phyloP scores from a whole-genome alignment of 2,888 invertebrate genomes.

The Syritta pipiens region DNA sequence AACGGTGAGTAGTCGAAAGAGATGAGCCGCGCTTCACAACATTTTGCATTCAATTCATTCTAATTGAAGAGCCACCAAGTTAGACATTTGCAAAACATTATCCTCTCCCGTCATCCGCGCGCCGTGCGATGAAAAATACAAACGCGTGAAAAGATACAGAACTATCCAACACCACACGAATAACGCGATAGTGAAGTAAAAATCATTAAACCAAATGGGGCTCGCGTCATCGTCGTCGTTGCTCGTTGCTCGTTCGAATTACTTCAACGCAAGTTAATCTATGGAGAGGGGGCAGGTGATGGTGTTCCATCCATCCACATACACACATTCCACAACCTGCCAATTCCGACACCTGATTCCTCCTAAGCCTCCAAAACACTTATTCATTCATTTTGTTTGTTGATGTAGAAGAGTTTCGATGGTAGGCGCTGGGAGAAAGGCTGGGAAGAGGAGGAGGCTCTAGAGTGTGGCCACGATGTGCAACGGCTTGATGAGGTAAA shows the following conservation, averaged over 20 bases:
- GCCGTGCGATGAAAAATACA: conserved; percentile 49
- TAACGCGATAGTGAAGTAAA: conserved; percentile 15
- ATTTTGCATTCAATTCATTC: conserved; percentile 58
- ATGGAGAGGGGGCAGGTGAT: too few species aligned
- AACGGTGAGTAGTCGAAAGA: too few species aligned
- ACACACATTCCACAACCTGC: conserved; percentile 60
- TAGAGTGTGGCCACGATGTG: conserved; percentile 9
- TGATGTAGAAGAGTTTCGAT: conserved; percentile 23
- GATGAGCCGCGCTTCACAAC: conserved; percentile 38
- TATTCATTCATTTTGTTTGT: conserved; percentile 24
- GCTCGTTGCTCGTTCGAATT: conserved; percentile 38
- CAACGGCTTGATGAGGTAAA: conserved; percentile 29
- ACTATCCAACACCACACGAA: background rate
- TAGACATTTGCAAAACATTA: conserved; percentile 3
- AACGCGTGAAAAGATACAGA: conserved; percentile 22
- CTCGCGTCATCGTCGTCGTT: background rate
- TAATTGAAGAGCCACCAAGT: conserved; percentile 57
- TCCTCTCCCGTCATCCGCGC: conserved; percentile 4
- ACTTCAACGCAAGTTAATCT: conserved; percentile 30
- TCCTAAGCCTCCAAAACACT: conserved; percentile 54
- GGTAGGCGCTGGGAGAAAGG: background rate
- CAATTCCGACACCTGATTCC: conserved; percentile 67
- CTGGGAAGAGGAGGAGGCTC: background rate
- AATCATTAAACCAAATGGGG: conserved; percentile 51
- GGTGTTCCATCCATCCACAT: conserved; percentile 22